Evolutionary conservation across 2,888 invertebrate species (phyloP).

Genomic region (Acrocera orbiculus): DNA sequence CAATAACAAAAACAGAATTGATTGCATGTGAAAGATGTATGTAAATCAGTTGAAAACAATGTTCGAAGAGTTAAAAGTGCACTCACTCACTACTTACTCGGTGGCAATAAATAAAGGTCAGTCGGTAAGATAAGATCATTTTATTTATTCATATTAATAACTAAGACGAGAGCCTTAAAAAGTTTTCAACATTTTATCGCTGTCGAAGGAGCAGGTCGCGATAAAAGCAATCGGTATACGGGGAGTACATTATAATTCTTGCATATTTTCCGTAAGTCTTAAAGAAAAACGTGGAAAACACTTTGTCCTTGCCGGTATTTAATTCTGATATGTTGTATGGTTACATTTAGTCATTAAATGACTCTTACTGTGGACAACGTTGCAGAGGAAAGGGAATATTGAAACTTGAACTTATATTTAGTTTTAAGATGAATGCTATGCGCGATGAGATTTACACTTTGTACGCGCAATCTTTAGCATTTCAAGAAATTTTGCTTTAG

Average conservation of each 20-base stretch:
- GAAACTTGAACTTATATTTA: slow-evolving; percentile 10
- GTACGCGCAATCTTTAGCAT: slow-evolving; percentile 3
- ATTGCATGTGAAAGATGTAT: too few relatives aligned
- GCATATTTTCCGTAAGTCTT: slow-evolving; percentile 3
- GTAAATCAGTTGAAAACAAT: too few relatives aligned
- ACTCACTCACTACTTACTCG: background rate
- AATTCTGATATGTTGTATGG: too few relatives aligned
- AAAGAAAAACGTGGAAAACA: slow-evolving; percentile 6
- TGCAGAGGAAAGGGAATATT: slow-evolving; percentile 1
- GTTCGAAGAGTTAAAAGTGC: slow-evolving; percentile 6
- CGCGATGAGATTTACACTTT: slow-evolving; percentile 11
- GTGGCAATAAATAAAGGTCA: slow-evolving; percentile 8
- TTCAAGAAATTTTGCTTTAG: background rate
- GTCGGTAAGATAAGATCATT: slow-evolving; percentile 10
- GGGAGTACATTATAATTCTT: slow-evolving; percentile 6
- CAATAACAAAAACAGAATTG: background rate
- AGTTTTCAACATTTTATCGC: slow-evolving; percentile 6
- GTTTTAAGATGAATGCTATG: slow-evolving; percentile 10
- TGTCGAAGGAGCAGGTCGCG: slow-evolving; percentile 5
- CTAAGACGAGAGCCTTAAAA: slow-evolving; percentile 7
- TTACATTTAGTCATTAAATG: slow-evolving; percentile 1
- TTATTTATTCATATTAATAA: slow-evolving; percentile 10
- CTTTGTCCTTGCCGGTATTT: slow-evolving; percentile 7
- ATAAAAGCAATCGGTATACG: slow-evolving; percentile 3
- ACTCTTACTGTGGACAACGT: too few relatives aligned